Evolutionary conservation across 2,888 invertebrate species (phyloP), one percentile per base, ranked within the genome.

Genomic region (Microctonus hyperodae): DNA sequence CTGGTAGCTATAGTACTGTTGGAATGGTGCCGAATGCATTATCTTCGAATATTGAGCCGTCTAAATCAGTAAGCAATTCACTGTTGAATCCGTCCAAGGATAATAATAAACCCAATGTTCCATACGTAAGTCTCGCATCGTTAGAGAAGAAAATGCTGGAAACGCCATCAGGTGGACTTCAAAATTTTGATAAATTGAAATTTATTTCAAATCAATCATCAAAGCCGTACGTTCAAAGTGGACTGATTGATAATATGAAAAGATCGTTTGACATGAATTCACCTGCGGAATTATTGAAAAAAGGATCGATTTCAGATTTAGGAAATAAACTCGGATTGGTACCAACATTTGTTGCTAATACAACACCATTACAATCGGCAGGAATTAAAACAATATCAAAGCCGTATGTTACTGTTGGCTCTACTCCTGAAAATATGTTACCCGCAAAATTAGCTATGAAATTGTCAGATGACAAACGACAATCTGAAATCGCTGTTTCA

Each of bases 201-300:
- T 78, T 79, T 28, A 71, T 23, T 9, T 31, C 61, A 56, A 44
- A 44, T 44, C 44, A 44, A n/a, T n/a, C 64, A 4, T 69, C 72
- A 9, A 78, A 79, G 55, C 78, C 82, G 0, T 81, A 81, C 50
- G 81, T 81, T 0, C 79, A 80, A 57, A 75, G 78, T 9, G 78
- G 79, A 25, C 67, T 80, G 11, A 74, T 78, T 7, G 78, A 78
- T 16, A 53, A 75, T 2, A 48, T 72, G 23, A 76, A 73, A 40
- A 76, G 76, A 51, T 72, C 58, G n/a, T 68, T 69, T 28, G 1
- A 48, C 1, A 22, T 59, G 10, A 28, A 58, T 25, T 10, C 67
- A 20, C 55, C 35, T 22, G 40, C 33, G 40, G 69, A 70, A 60
- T 7, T 20, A 7, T 1, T 65, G 31, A 31, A 69, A 70, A 33